A percentile compares a stretch with the other conserved stretches of the same genome.
Conservation (phyloP, 37 sponge, comb jelly and placozoan genomes). For the Lycopodina hypogea region DNA sequence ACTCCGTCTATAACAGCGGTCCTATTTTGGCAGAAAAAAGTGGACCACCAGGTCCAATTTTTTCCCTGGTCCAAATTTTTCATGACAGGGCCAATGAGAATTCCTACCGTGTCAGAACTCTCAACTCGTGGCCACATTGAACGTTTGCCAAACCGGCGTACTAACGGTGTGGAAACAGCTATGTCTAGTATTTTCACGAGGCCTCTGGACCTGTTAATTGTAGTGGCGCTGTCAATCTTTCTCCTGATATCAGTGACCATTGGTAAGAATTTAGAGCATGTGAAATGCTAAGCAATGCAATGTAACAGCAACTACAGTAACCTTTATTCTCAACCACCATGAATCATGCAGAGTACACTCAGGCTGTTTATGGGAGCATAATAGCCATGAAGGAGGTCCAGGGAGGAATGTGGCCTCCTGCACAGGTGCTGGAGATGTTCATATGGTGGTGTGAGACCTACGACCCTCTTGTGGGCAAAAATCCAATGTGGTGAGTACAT, state of each 20-base stretch:
- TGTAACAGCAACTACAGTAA: background rate
- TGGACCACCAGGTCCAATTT: too few relatives aligned
- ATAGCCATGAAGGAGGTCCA: constrained; percentile 32
- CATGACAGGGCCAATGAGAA: too few relatives aligned
- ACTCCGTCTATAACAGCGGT: too few relatives aligned
- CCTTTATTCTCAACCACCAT: background rate
- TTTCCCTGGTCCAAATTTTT: too few relatives aligned
- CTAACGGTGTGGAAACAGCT: too few relatives aligned
- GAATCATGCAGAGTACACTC: constrained; percentile 52
- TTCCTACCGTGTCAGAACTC: too few relatives aligned
- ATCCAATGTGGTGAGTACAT: constrained; percentile 72
- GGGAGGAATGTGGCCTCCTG: constrained; percentile 70
- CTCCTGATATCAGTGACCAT: constrained; percentile 68
- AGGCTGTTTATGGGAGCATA: constrained; percentile 54
- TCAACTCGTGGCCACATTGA: too few relatives aligned
- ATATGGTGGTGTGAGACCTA: constrained; percentile 80
- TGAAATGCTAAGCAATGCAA: background rate
- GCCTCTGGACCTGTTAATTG: constrained; percentile 66
- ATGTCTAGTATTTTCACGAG: constrained; percentile 39
- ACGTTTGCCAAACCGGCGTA: too few relatives aligned
- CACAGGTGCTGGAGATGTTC: constrained; percentile 36
- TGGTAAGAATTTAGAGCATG: constrained; percentile 35
- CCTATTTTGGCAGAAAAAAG: too few relatives aligned
- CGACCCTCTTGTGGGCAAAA: constrained; percentile 70
- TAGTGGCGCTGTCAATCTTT: constrained; percentile 46